These are phyloP conservation scores for Hirudinaria manillensis DNA, from an alignment of 2,888 invertebrate species.

Conservation along the genomic window DNA sequence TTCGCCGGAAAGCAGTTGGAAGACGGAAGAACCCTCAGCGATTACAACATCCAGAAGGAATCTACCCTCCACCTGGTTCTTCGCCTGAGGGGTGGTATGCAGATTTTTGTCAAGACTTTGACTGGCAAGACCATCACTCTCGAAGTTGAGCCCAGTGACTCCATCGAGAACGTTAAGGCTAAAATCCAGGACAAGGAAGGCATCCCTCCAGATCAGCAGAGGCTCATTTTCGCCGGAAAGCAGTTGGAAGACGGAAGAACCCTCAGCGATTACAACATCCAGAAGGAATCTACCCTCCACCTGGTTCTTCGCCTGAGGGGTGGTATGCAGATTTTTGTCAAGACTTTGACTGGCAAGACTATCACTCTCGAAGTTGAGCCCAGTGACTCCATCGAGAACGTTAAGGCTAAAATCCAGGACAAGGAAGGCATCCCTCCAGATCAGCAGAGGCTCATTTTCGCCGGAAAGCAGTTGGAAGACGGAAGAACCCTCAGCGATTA, in stretches of 20 bases:
- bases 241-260: no score
- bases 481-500: slow-evolving; percentile 84
- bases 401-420: slow-evolving; percentile 61
- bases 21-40: slow-evolving; percentile 81
- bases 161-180: no score
- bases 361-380: slow-evolving; percentile 63
- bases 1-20: slow-evolving; percentile 87
- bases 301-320: slow-evolving; percentile 84
- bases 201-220: no score
- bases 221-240: no score
- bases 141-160: no score
- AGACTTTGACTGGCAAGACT: slow-evolving; percentile 47
- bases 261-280: slow-evolving; percentile 48
- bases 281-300: slow-evolving; percentile 82
- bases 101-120: slow-evolving; percentile 59
- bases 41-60: slow-evolving; percentile 91
- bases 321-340: slow-evolving; percentile 56
- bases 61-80: slow-evolving; percentile 86
- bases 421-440: slow-evolving; percentile 61
- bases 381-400: slow-evolving; percentile 71
- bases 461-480: slow-evolving; percentile 86
- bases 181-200: no score
- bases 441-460: slow-evolving; percentile 71
- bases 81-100: no score
- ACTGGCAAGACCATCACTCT: no score